Evolutionary conservation across 1,140 invertebrate genomes (phyloP), one percentile per base, ranked within the genome.

Genomic region (Drosophila mauritiana): DNA sequence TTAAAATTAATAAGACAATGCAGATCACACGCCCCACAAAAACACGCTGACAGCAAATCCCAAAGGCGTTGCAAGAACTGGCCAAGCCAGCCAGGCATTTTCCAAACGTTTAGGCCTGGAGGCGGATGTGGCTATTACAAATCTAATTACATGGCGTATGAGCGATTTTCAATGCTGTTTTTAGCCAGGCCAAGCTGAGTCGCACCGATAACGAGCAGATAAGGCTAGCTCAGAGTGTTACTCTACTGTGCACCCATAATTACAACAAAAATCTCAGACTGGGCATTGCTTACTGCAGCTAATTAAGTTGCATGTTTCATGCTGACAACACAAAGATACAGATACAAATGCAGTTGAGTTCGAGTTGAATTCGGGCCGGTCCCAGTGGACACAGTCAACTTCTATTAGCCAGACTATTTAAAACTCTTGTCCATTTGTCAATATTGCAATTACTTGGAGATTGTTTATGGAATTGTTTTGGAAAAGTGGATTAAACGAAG

Each of bases 1-100:
- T 86, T 88, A 83, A 88, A 88, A 63, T 86, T 76, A 86, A 88
- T 88, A 82, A 88, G 83, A 68, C 74, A 78, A 69, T 78, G 56
- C 55, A 49, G 42, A 79, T 70, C 55, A 81, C 59, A 76, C 73
- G 73, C 59, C 48, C 46, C 56, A 64, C 43, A 36, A 57, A 52
- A 55, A 54, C 48, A 15, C 36, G 27, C 13, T 12, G 20, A 59
- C 43, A 59, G 43, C 25, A 17, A 46, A 11, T 11, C 45, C 10
- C 10, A 4, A 51, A 45, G 63, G 17, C 65, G 22, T n/a, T 7
- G 43, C 55, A 59, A 75, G 69, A 78, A 79, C 53, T 69, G 48
- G 62, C 42, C 42, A 27, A 70, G 69, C 67, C 8, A 67, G 69
- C 67, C 8, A 20, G 51, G 25, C 49, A 79, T 68, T 78, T 76